Conservation (phyloP, 1,140 invertebrate genomes). For the Maniola jurtina region DNA sequence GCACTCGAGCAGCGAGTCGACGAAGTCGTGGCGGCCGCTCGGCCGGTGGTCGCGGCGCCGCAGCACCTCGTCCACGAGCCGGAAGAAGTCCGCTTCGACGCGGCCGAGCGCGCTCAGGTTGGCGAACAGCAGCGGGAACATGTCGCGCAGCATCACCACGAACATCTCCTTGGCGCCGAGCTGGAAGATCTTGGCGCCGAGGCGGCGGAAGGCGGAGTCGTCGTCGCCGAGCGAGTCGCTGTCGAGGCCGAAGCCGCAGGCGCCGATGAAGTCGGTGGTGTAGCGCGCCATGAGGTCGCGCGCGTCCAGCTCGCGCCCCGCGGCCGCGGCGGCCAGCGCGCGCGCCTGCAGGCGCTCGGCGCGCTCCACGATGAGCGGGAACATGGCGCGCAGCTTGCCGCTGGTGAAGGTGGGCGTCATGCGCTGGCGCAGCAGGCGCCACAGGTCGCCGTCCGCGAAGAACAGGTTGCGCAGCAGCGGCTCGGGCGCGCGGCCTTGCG, state of each 20-base stretch:
- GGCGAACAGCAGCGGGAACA: constrained; percentile 56
- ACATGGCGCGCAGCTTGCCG: constrained; percentile 30
- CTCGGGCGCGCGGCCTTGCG: constrained; percentile 45
- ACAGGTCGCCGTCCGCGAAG: constrained; percentile 18
- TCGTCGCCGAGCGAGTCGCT: constrained; percentile 23
- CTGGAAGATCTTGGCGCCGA: constrained; percentile 27
- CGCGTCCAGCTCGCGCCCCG: constrained; percentile 12
- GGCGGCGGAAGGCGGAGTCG: constrained; percentile 23
- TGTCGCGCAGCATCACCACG: neutral
- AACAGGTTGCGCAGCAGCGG: constrained; percentile 50
- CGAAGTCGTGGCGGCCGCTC: constrained; percentile 24
- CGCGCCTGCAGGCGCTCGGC: constrained; percentile 18
- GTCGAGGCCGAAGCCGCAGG: constrained; percentile 32
- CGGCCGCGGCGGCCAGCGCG: constrained; percentile 9
- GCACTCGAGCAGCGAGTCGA: constrained; percentile 27
- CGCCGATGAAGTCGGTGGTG: constrained; percentile 28
- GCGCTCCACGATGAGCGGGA: constrained; percentile 27
- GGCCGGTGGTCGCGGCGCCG: constrained; percentile 18
- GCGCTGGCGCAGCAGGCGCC: constrained; percentile 25
- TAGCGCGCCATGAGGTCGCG: constrained; percentile 30
- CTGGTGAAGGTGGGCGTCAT: constrained; percentile 25
- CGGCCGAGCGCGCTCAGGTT: constrained; percentile 35
- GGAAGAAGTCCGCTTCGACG: constrained; percentile 7
- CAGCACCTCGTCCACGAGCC: constrained; percentile 18
- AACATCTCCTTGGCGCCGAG: constrained; percentile 16